phyloP scores from a whole-genome alignment of 2,797 vertebrate species.

The Myotis planiceps region DNA sequence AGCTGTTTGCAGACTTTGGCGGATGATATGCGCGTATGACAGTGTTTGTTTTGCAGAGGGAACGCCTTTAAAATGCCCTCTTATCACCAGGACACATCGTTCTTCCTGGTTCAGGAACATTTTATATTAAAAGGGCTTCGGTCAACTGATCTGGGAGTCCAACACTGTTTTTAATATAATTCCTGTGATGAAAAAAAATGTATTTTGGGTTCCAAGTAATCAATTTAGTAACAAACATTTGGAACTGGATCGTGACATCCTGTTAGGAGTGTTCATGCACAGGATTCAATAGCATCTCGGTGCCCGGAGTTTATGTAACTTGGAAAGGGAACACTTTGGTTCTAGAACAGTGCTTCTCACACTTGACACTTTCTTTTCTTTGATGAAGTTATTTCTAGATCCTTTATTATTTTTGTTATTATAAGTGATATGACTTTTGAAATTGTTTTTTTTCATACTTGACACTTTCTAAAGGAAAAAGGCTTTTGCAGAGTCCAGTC shows the following conservation, averaged over 20 bases:
- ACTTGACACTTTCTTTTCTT: not conserved
- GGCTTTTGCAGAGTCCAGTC: not conserved
- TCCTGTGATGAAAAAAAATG: not conserved
- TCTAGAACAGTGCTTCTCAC: not conserved
- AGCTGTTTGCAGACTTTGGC: not conserved
- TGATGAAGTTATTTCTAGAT: not conserved
- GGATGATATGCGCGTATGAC: no score
- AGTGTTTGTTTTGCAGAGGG: not conserved
- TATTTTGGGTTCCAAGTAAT: not conserved
- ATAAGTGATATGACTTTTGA: not conserved
- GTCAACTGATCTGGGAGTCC: not conserved
- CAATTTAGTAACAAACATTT: not conserved
- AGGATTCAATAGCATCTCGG: not conserved
- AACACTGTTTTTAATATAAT: not conserved
- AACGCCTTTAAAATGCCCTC: not conserved
- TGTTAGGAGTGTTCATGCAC: not conserved
- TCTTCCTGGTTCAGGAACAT: not conserved
- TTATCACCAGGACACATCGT: not conserved
- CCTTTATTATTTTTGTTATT: not conserved
- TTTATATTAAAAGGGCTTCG: slow-evolving; percentile 14
- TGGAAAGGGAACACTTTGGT: not conserved
- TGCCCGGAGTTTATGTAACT: not conserved
- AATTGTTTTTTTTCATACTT: not conserved
- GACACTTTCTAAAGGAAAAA: not conserved
- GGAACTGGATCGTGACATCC: not conserved